A percentile compares a stretch with the other conserved stretches of the same genome.
Conservation (phyloP, 2,113 vertebrate species). For the Mellivora capensis region DNA sequence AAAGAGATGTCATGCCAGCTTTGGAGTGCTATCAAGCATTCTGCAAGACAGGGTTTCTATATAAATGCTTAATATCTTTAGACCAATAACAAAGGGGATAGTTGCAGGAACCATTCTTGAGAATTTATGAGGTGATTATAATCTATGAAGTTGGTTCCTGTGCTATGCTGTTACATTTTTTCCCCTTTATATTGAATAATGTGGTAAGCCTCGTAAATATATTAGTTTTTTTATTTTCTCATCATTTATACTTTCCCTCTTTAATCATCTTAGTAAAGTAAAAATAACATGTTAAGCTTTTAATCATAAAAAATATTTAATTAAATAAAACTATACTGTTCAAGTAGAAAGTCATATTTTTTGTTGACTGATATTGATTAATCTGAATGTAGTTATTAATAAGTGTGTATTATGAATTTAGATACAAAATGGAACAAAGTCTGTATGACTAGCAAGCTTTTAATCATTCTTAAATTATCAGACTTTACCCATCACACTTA, state of each 20-base stretch:
- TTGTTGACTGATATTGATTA: neutral
- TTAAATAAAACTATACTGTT: neutral
- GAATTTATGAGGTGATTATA: neutral
- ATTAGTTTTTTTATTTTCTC: neutral
- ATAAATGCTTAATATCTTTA: neutral
- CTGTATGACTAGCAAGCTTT: neutral
- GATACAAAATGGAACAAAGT: neutral
- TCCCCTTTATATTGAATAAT: neutral
- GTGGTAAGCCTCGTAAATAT: neutral
- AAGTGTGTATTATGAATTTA: neutral
- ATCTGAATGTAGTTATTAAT: neutral
- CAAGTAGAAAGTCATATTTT: neutral
- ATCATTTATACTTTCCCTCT: neutral
- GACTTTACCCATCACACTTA: neutral
- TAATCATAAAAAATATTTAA: neutral
- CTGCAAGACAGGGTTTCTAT: neutral
- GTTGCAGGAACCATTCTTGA: neutral
- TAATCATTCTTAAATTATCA: neutral
- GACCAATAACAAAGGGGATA: neutral
- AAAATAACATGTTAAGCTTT: neutral
- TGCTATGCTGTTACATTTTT: neutral
- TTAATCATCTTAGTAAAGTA: neutral
- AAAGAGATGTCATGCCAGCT: neutral
- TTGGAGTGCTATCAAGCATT: neutral
- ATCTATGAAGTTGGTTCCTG: neutral